Evolutionary conservation across 2,797 vertebrate genomes (phyloP), one percentile per base, ranked within the genome.

Genomic region (Anas bahamensis): DNA sequence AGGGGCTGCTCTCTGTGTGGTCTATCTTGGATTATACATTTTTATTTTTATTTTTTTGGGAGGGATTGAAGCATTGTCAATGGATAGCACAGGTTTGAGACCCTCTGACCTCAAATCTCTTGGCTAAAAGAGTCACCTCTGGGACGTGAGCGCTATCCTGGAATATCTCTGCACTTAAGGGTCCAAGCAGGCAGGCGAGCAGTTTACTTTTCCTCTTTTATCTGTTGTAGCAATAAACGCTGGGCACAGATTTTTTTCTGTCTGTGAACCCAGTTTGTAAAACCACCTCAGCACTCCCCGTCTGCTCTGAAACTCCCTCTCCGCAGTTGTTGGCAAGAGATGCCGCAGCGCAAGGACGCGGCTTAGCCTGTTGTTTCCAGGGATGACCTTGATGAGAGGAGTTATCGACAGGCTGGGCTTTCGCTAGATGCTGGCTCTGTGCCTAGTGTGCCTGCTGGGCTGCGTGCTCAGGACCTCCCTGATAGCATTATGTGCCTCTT

Each of bases 351-450:
- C 80, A 95, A 91, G 80, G 79, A 60, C 48, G 0, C 26, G 21
- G 70, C 59, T 80, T 53, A 41, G 70, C 15, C 31, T 78, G 59
- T 48, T 90, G 52, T 91, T 94, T 88, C 44, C 52, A 69, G 83
- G 50, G 61, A 71, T 79, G 91, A 86, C 90, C 87, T 95, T 95
- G 89, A 31, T 29, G 74, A 88, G 42, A 71, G 68, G 55, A 91
- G 18, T 35, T 89, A 56, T 55, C 23, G 29, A 88, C 79, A 77
- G 89, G 42, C 37, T 69, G 44, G n/a, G 79, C 64, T 89, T 82
- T 76, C 9, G 6, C 61, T 57, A 60, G 4, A 4, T 14, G 31
- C 78, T 81, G 69, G 76, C n/a, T 50, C 76, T 29, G 33, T 85
- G 79, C 84, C 76, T 46, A 11, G 16, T 59, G 33, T 77, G 55